Conservation (phyloP, 2,113 vertebrate species). For the Hyaena hyaena region DNA sequence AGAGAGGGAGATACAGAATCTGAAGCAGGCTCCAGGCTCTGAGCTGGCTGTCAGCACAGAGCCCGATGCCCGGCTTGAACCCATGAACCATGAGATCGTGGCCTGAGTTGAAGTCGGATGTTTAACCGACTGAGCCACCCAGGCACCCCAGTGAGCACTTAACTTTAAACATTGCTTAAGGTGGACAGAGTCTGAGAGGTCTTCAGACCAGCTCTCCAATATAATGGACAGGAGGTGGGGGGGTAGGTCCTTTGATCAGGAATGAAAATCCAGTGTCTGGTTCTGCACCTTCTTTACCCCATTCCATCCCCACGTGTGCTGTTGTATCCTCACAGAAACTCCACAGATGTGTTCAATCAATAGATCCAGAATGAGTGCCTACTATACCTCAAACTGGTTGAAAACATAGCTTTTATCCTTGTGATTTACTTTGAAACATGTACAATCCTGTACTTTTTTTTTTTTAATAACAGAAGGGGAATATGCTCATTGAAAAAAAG, state of each 20-base stretch:
- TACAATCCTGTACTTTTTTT: neutral
- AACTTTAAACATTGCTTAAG: constrained; percentile 28
- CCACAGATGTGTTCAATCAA: neutral
- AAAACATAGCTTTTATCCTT: neutral
- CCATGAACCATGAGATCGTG: too few relatives aligned
- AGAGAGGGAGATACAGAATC: too few relatives aligned
- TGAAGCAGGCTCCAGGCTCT: too few relatives aligned
- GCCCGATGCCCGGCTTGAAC: too few relatives aligned
- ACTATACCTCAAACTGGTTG: neutral
- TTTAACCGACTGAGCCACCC: too few relatives aligned
- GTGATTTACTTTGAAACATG: neutral
- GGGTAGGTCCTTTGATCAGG: neutral
- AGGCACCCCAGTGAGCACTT: neutral
- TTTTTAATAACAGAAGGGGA: neutral
- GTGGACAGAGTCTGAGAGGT: neutral
- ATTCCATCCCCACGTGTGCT: neutral
- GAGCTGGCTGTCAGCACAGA: too few relatives aligned
- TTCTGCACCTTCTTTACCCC: neutral
- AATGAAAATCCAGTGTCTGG: neutral
- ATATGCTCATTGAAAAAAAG: constrained; percentile 8
- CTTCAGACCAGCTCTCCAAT: neutral
- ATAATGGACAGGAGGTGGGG: neutral
- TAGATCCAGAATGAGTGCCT: neutral
- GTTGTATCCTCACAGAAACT: neutral
- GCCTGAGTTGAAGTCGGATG: too few relatives aligned